A percentile compares a stretch with the other conserved stretches of the same genome.
phyloP scores from a whole-genome alignment of 2,113 vertebrate species.

The Psammodynastes pulverulentus region DNA sequence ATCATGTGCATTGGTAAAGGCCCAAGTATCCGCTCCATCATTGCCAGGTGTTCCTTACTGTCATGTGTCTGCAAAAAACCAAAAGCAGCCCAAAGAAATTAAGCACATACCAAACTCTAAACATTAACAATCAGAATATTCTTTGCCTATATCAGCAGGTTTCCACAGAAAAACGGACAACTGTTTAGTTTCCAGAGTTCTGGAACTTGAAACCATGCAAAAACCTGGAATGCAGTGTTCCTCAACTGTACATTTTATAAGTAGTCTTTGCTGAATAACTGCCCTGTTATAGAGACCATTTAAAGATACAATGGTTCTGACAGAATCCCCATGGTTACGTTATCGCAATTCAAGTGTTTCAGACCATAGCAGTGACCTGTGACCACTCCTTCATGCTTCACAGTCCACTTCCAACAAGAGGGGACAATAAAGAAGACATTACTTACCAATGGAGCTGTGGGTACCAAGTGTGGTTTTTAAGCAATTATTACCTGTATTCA shows the following conservation, averaged over 20 bases:
- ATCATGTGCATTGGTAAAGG: conserved; percentile 88
- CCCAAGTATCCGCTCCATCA: conserved; percentile 95
- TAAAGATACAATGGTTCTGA: neutral
- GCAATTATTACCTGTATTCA: neutral
- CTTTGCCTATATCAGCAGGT: neutral
- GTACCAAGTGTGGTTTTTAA: neutral
- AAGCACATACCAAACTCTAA: neutral
- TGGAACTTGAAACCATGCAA: neutral
- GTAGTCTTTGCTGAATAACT: neutral
- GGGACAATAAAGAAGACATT: neutral
- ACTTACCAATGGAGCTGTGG: neutral
- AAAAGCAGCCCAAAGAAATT: neutral
- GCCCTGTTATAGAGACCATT: neutral
- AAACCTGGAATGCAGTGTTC: neutral
- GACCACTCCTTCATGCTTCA: neutral
- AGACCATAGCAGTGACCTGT: neutral
- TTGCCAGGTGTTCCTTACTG: conserved; percentile 95
- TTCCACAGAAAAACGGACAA: neutral
- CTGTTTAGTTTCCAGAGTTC: neutral
- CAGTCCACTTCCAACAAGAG: neutral
- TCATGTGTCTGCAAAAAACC: conserved; percentile 84
- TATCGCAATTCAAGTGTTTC: neutral
- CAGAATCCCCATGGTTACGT: neutral
- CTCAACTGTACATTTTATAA: neutral
- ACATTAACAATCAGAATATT: neutral